These are phyloP conservation scores for Eudemis profundana DNA, from an alignment of 2,888 invertebrate genomes.

Conservation along the genomic window DNA sequence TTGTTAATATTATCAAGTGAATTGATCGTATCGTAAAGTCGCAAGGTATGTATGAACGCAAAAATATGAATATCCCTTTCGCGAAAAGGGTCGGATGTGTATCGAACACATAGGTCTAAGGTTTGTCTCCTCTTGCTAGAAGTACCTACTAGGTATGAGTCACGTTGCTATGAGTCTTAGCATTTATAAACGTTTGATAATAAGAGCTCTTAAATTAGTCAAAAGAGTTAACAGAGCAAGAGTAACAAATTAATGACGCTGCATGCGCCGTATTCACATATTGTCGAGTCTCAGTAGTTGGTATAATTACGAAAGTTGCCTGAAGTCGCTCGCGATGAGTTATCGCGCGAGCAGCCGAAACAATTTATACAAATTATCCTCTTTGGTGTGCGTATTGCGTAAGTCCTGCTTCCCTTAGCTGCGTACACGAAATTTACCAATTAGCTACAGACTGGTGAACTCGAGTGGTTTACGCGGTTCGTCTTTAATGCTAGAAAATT, in stretches of 20 bases:
- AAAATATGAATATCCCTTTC: no score
- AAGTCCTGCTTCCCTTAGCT: constrained; percentile 24
- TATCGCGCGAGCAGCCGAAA: constrained; percentile 34
- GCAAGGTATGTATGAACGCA: no score
- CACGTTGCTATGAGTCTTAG: no score
- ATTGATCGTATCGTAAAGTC: no score
- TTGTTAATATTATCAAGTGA: no score
- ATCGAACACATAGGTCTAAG: no score
- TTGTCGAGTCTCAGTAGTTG: constrained; percentile 27
- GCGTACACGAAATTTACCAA: constrained; percentile 19
- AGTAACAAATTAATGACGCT: constrained; percentile 37
- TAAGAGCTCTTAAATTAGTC: constrained; percentile 31
- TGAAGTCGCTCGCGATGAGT: constrained; percentile 41
- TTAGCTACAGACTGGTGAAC: constrained; percentile 2
- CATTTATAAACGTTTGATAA: not conserved
- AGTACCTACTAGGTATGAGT: no score
- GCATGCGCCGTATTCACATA: constrained; percentile 13
- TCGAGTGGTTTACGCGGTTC: not conserved
- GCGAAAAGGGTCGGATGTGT: no score
- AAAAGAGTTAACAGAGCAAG: constrained; percentile 35
- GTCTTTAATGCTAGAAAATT: not conserved
- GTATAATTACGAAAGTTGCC: constrained; percentile 43
- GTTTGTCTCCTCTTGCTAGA: no score
- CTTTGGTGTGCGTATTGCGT: constrained; percentile 35
- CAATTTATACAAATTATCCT: constrained; percentile 42